Base-by-base conservation (phyloP, 1,140 invertebrate species). In the Drosophila pectinifera region DNA sequence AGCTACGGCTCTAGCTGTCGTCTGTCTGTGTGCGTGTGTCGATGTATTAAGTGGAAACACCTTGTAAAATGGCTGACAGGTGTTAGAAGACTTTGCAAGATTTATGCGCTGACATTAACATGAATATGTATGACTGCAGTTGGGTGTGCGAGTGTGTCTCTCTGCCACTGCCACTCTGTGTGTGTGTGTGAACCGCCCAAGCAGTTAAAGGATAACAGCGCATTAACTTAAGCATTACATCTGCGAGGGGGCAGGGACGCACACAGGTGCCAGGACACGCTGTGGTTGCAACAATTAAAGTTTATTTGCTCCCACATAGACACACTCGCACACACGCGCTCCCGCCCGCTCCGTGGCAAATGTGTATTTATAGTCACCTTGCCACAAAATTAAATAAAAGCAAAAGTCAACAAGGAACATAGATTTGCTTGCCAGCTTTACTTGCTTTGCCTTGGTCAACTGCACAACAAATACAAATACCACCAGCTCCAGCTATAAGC, bases 361-460 rank as follows among this genome's bases (percentile, higher is more conserved):
- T 88, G 76, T 88, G 83, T 88, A 88, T 88, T 88, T 88, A 88
- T 89, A 89, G 83, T 59, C 69, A 76, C 80, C 84, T 82, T 83
- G 83, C 83, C 84, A 88, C 83, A 88, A 88, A 88, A 88, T 88
- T 88, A 88, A 88, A 88, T 88, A 88, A 89, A 88, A 88, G 83
- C 84, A 83, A 88, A 88, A 88, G 83, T 88, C 83, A 88, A 88
- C 83, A 89, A 89, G 75, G 80, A 88, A 77, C 83, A 88, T 89
- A 89, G 83, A 88, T 88, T 84, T 84, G 81, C 80, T 84, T 84
- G 79, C 68, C 64, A 55, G 78, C 73, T 75, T 75, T 76, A 75
- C 72, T 80, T 80, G 79, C 79, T 73, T 76, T 81, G 73, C 73
- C 82, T 86, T 72, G 84, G 43, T 78, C 80, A 88, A 78, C 75